Evolutionary conservation across 2,113 vertebrate genomes (phyloP).

Genomic region (Mugil cephalus): DNA sequence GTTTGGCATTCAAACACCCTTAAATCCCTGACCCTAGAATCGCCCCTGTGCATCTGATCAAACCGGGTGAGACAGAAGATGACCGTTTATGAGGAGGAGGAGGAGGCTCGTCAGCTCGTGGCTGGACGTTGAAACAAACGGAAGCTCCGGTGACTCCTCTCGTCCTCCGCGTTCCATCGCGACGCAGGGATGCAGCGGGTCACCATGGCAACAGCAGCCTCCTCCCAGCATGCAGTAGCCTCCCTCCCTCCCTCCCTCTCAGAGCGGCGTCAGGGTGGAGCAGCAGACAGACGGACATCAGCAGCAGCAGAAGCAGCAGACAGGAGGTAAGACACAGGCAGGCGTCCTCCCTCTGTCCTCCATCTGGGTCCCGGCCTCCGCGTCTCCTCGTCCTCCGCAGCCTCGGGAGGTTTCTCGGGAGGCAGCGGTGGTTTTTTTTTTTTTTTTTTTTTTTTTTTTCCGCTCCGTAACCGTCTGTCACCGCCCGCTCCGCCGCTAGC

Average conservation of each 20-base stretch:
- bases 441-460: no score
- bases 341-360: neutral
- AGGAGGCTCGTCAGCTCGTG: no score
- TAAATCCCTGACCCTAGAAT: no score
- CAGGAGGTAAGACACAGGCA: constrained; percentile 40
- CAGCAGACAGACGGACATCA: constrained; percentile 44
- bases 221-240: constrained; percentile 50
- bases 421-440: neutral
- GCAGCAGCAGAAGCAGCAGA: constrained; percentile 18
- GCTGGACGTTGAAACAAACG: no score
- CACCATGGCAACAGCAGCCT: constrained; percentile 49
- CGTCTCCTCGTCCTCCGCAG: neutral
- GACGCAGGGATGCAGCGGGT: constrained; percentile 24
- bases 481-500: neutral
- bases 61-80: no score
- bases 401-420: neutral
- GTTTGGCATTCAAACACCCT: no score
- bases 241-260: neutral
- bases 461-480: neutral
- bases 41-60: no score
- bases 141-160: no score
- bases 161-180: no score
- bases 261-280: constrained; percentile 55
- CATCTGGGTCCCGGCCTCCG: neutral
- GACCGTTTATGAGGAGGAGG: no score